Evolutionary conservation across 2,113 vertebrate species (phyloP), one percentile per base, ranked within the genome.

Genomic region (Calypte anna): DNA sequence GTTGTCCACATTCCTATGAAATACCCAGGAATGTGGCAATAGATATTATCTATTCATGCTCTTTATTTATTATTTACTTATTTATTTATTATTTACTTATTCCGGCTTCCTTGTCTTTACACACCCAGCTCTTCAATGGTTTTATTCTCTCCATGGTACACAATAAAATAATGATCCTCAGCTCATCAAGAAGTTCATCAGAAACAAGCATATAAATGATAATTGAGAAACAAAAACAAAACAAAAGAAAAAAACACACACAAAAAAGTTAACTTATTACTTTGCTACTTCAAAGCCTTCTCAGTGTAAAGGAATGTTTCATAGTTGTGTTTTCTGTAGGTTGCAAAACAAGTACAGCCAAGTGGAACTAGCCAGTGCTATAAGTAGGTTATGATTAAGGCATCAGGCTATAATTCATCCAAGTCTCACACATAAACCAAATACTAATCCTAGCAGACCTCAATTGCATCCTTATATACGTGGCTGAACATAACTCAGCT

Each of bases 391-490:
- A 67, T 77, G 43, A 83, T 80, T 90, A 90, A 82, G 82, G 36
- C 79, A 93, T 90, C 36, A 91, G 84, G 40, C 33, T 85, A 55
- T 69, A 55, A 46, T 86, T 74, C 59, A 82, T 61, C 50, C 69
- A 86, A 84, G 30, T 13, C 24, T 59, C 59, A 88, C 57, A 93
- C 14, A 93, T 12, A 94, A 95, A 77, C 63, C n/a, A 77, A 86
- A 88, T 61, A 78, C 67, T 86, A 88, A 91, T 86, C 61, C 53
- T 75, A 91, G 44, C 57, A 91, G 85, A 82, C 43, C 72, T 93
- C 79, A 40, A 82, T 76, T 91, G 51, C 70, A 90, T 85, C 50
- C 50, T 84, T 90, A 33, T 68, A 84, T 84, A 24, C 23, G 43
- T 68, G 62, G 61, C 58, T 91, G 76, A 92, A 74, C 30, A 68